Evolutionary conservation across 2,113 vertebrate genomes (phyloP), one percentile per base, ranked within the genome.

Genomic region (Pteronura brasiliensis): DNA sequence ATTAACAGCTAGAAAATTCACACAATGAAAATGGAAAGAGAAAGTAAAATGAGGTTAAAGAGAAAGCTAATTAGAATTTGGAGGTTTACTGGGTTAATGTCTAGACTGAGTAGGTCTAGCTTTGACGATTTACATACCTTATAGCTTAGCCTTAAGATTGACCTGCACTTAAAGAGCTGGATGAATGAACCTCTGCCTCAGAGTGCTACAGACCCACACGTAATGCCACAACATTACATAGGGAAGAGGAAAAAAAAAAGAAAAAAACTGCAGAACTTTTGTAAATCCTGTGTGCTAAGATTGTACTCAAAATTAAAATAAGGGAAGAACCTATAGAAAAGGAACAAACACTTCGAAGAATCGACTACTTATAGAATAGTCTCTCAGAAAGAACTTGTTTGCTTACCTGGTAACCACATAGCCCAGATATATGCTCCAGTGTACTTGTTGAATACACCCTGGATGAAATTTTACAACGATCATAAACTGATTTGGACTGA

Each of bases 21-120:
- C 47, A 84, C 85, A 92, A 27, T 88, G 82, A 94, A 93, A 96
- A 96, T 83, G 47, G 47, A 74, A 97, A 92, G 31, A 17, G 69
- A 85, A 94, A 95, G 31, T 65, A 97, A 96, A 98, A 96, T 65
- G 85, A 97, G 88, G 81, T 96, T 98, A 96, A 97, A 88, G 93
- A 92, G 47, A 98, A 97, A 96, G 49, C 88, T 96, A 96, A 96
- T 98, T 97, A 97, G 90, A 91, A 88, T 95, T 86, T n/a, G 23
- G 55, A 93, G 29, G 34, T 94, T 88, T 96, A 15, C 77, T 90
- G 36, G n/a, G 71, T 93, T 96, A 92, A 85, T 86, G 71, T 93
- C 83, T 91, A 94, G 71, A 90, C 57, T 83, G 95, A 69, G 13
- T 23, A 88, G 96, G 69, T n/a, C 71, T 67, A 25, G 20, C 42